Conservation (phyloP, 2,888 invertebrate species). For the Dysmachus trigonus region DNA sequence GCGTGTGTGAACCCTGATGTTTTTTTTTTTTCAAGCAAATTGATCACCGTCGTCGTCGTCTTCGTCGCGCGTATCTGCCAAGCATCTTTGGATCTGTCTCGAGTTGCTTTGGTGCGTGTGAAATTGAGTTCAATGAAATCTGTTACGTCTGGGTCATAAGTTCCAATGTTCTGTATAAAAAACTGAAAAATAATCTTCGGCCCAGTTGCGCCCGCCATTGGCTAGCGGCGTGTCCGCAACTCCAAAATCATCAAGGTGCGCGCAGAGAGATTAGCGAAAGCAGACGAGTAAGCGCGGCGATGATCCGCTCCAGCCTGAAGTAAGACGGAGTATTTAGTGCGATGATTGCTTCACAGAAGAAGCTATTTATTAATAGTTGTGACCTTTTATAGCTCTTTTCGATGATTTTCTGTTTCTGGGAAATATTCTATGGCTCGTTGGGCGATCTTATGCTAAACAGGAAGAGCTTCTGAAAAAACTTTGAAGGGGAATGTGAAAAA, state of each 20-base stretch:
- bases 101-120: slow-evolving; percentile 31
- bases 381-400: background rate
- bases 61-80: background rate
- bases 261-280: background rate
- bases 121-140: slow-evolving; percentile 43
- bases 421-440: background rate
- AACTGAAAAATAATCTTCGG: background rate
- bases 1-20: slow-evolving; percentile 14
- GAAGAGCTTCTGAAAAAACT: background rate
- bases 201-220: background rate
- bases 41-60: background rate
- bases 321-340: background rate
- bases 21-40: background rate
- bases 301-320: background rate
- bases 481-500: background rate
- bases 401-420: background rate
- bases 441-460: background rate
- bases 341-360: background rate
- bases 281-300: background rate
- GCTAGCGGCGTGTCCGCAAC: background rate
- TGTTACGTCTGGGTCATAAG: slow-evolving; percentile 36
- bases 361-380: background rate
- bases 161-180: slow-evolving; percentile 2
- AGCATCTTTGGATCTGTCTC: slow-evolving; percentile 6
- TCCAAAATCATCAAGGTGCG: background rate